phyloP scores from a whole-genome alignment of 2,888 invertebrate species.

The Achlya flavicornis region DNA sequence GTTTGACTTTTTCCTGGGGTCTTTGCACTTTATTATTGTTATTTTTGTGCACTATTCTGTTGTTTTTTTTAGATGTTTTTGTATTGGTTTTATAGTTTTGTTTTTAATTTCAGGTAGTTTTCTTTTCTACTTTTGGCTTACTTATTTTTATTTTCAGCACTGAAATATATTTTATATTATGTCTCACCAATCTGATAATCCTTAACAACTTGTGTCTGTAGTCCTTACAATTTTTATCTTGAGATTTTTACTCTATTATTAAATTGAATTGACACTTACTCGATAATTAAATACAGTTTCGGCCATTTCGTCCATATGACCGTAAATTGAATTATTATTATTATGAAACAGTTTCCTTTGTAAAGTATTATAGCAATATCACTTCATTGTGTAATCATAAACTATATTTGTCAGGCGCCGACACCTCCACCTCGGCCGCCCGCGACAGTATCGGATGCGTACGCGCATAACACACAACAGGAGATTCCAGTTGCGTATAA shows the following conservation, averaged over 20 bases:
- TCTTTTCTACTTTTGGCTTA: not conserved
- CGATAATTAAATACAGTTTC: too few species aligned
- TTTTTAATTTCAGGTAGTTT: not conserved
- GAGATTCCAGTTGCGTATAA: conserved; percentile 96
- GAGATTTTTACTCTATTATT: too few species aligned
- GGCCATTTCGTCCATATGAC: too few species aligned
- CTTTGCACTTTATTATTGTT: conserved; percentile 20
- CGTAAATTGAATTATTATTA: too few species aligned
- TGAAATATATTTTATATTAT: not conserved
- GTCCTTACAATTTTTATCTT: too few species aligned
- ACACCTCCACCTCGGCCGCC: conserved; percentile 90
- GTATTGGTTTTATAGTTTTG: not conserved
- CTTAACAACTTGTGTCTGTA: too few species aligned
- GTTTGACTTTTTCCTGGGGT: conserved; percentile 21
- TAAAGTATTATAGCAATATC: not conserved
- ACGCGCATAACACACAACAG: conserved; percentile 75
- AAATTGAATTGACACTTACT: too few species aligned
- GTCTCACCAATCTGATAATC: too few species aligned
- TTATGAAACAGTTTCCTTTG: too few species aligned
- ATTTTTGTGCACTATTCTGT: conserved; percentile 25
- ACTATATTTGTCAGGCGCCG: conserved; percentile 83
- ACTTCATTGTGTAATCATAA: not conserved
- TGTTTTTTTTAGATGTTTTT: not conserved
- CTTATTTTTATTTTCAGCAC: not conserved
- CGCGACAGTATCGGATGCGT: conserved; percentile 68